Percentiles rank a stretch among this genome's conserved stretches.
These are phyloP conservation scores for Steinernema feltiae DNA, from an alignment of 1,140 invertebrate species.

Conservation along the genomic window DNA sequence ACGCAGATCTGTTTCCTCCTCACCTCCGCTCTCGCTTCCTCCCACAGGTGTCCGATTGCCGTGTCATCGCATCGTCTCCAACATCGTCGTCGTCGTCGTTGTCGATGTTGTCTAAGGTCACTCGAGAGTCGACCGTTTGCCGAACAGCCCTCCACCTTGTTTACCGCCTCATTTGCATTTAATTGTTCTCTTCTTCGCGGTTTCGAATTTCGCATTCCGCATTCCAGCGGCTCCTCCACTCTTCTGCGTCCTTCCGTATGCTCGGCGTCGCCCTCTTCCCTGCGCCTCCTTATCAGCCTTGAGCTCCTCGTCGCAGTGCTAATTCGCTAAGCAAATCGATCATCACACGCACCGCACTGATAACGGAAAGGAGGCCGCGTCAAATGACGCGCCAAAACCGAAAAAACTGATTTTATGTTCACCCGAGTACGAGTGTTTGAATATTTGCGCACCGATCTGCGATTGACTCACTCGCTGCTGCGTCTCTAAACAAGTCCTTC, in stretches of 20 bases:
- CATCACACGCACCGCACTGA: too few species aligned
- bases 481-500: neutral
- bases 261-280: neutral
- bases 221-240: neutral
- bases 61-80: neutral
- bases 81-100: neutral
- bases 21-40: neutral
- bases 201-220: neutral
- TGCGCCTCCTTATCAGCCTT: neutral
- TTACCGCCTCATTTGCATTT: conserved; percentile 9
- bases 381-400: neutral
- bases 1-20: neutral
- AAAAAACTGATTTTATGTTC: neutral
- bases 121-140: neutral
- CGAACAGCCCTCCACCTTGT: neutral
- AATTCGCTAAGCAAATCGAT: too few species aligned
- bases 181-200: neutral
- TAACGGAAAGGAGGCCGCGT: neutral
- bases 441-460: conserved; percentile 11
- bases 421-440: neutral
- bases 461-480: neutral
- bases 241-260: neutral
- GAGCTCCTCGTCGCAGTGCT: neutral
- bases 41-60: conserved; percentile 7
- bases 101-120: conserved; percentile 4